Conservation (phyloP, 2,888 invertebrate species). For the Slavum lentiscoides region DNA sequence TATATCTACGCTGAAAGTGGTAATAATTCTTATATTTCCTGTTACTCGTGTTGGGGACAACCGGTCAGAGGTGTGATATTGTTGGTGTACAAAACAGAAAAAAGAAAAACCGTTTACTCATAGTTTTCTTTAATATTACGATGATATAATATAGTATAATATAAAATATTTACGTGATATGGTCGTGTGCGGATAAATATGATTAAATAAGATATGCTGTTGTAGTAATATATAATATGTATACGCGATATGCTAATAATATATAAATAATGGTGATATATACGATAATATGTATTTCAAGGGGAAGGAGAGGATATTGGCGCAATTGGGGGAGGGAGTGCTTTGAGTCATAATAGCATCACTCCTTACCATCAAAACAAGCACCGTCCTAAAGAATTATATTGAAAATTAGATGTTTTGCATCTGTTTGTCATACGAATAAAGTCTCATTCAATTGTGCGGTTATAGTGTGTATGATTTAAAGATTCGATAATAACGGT, state of each 20-base stretch:
- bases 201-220: slow-evolving; percentile 22
- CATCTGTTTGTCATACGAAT: no score
- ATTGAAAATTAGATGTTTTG: no score
- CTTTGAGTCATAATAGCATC: no score
- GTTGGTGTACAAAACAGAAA: background rate
- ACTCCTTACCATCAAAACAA: no score
- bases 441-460: no score
- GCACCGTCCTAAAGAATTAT: no score
- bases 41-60: no score
- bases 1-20: no score
- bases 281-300: background rate
- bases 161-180: slow-evolving; percentile 29
- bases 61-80: no score
- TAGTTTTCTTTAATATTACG: slow-evolving; percentile 1
- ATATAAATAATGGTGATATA: background rate
- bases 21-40: no score
- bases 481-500: no score
- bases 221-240: background rate
- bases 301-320: background rate
- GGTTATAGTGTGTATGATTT: no score
- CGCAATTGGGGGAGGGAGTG: background rate
- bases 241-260: slow-evolving; percentile 23
- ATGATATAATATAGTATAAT: background rate
- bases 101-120: background rate
- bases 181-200: slow-evolving; percentile 24